phyloP scores from a whole-genome alignment of 2,797 vertebrate species.

The Crocodylus rhombifer region DNA sequence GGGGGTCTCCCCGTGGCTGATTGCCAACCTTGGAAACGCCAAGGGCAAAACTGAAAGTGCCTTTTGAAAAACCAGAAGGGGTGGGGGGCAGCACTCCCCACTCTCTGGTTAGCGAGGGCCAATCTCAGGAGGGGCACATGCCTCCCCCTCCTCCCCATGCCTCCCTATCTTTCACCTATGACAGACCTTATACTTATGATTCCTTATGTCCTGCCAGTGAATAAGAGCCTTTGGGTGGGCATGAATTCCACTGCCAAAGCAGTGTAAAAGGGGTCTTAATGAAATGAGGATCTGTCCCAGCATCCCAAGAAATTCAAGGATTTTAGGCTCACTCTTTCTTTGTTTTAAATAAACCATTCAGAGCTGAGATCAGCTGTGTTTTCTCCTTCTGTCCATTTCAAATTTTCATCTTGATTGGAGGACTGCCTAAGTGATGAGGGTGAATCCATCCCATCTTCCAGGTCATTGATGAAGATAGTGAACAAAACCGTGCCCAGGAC shows the following conservation, averaged over 20 bases:
- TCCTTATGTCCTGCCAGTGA: not conserved
- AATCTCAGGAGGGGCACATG: too few relatives aligned
- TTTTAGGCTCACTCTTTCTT: not conserved
- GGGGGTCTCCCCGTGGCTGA: too few relatives aligned
- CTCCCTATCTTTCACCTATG: too few relatives aligned
- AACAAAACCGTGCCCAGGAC: too few relatives aligned
- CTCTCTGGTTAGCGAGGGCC: too few relatives aligned
- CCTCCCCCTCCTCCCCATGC: too few relatives aligned
- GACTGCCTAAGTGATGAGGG: not conserved
- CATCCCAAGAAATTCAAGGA: fast-evolving
- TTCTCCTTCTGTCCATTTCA: not conserved
- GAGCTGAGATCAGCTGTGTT: not conserved
- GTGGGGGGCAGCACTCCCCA: too few relatives aligned
- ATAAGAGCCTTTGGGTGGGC: not conserved
- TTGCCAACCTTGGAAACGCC: too few relatives aligned
- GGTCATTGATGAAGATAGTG: too few relatives aligned
- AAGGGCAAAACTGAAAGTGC: too few relatives aligned
- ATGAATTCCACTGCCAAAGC: not conserved
- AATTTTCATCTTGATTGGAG: not conserved
- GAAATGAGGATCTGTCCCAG: not conserved
- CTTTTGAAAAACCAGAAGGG: too few relatives aligned
- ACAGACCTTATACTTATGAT: not conserved
- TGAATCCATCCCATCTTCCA: too few relatives aligned
- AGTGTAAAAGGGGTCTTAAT: not conserved
- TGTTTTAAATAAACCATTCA: not conserved